phyloP scores from a whole-genome alignment of 2,113 vertebrate genomes.

The Otocyon megalotis region DNA sequence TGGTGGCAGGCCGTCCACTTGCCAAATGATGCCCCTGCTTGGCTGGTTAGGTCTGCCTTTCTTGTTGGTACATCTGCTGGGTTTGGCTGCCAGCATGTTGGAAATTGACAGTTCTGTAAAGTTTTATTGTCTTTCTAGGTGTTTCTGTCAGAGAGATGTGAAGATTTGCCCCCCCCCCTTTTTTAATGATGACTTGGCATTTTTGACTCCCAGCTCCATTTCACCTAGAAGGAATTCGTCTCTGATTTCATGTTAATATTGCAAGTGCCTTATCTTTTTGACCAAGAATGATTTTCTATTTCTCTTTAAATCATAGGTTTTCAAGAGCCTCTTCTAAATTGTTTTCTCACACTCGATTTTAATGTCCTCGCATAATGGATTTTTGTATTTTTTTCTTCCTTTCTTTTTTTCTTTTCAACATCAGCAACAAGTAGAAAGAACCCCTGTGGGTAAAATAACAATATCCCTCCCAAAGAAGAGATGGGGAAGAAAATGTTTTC shows the following conservation, averaged over 20 bases:
- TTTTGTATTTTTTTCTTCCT: neutral
- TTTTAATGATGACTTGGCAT: slow-evolving; percentile 1
- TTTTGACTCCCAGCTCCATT: neutral
- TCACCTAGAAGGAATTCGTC: neutral
- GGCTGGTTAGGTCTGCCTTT: slow-evolving; percentile 43
- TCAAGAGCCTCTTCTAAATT: neutral
- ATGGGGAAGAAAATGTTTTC: neutral
- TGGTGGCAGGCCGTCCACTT: slow-evolving; percentile 28
- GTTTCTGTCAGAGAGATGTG: slow-evolving; percentile 34
- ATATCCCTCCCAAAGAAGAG: neutral
- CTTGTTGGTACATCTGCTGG: slow-evolving; percentile 67
- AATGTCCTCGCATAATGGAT: neutral
- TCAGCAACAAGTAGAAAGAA: slow-evolving; percentile 22
- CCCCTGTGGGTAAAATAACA: slow-evolving; percentile 2
- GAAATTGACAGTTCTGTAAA: slow-evolving; percentile 45
- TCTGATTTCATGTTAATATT: neutral
- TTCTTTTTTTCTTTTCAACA: slow-evolving; percentile 37
- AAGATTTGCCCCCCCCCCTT: too few species aligned
- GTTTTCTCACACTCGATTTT: neutral
- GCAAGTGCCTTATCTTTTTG: neutral
- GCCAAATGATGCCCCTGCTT: slow-evolving; percentile 60
- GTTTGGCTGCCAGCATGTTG: slow-evolving; percentile 18
- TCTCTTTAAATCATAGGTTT: neutral
- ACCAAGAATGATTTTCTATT: neutral
- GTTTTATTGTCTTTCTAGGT: slow-evolving; percentile 45